phyloP scores from a whole-genome alignment of 2,888 invertebrate species.

The Pandemis heparana region DNA sequence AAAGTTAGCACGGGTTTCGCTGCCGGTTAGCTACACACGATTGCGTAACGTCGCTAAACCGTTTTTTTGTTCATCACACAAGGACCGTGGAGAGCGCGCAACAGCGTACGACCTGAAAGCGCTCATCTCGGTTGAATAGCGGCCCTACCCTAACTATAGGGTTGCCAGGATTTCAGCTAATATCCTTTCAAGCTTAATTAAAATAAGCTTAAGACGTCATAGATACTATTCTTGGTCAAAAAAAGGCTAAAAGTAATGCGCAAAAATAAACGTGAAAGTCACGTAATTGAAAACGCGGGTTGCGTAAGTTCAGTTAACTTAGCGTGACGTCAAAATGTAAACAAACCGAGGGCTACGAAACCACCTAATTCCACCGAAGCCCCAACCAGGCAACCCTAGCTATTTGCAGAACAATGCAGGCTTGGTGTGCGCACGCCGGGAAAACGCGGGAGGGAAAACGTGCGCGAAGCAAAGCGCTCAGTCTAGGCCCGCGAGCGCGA shows the following conservation, averaged over 20 bases:
- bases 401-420: slow-evolving; percentile 84
- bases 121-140: slow-evolving; percentile 68
- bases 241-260: not conserved
- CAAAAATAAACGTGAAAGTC: not conserved
- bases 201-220: not conserved
- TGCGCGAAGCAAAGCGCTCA: slow-evolving; percentile 61
- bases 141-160: slow-evolving; percentile 65
- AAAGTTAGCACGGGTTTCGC: slow-evolving; percentile 37
- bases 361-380: not conserved
- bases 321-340: not conserved
- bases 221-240: not conserved
- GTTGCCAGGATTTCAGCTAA: slow-evolving; percentile 20
- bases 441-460: slow-evolving; percentile 81
- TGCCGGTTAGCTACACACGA: slow-evolving; percentile 40
- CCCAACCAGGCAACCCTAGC: slow-evolving; percentile 53
- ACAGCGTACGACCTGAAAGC: slow-evolving; percentile 38
- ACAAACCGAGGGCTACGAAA: not conserved
- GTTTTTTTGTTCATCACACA: slow-evolving; percentile 52
- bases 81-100: slow-evolving; percentile 26
- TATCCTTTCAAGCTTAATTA: not conserved
- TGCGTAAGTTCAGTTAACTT: not conserved
- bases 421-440: slow-evolving; percentile 84
- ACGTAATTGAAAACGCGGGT: not conserved
- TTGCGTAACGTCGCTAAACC: slow-evolving; percentile 61
- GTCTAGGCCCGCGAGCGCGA: slow-evolving; percentile 79